Conservation (phyloP, 2,113 vertebrate species). For the Anser brachyrhynchus region DNA sequence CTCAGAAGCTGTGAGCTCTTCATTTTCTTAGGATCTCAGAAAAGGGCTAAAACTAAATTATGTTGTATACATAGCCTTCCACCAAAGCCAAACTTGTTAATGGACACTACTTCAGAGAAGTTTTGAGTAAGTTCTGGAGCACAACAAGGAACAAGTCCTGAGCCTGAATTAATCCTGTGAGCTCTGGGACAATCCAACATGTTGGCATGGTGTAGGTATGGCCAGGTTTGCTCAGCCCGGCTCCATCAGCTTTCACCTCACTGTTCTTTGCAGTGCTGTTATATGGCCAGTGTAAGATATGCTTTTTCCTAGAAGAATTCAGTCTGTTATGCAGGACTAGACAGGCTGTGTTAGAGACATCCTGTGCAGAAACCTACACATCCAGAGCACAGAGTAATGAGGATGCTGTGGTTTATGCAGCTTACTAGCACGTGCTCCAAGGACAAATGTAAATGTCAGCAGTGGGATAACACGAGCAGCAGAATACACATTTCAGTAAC, state of each 20-base stretch:
- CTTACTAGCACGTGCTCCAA: not conserved
- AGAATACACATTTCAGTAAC: not conserved
- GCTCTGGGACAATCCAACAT: not conserved
- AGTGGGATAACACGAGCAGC: not conserved
- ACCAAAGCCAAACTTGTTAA: fast-evolving
- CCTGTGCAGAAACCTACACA: not conserved
- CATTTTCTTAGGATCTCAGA: not conserved
- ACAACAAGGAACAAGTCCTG: not conserved
- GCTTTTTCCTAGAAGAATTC: not conserved
- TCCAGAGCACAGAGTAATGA: not conserved
- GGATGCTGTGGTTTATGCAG: not conserved
- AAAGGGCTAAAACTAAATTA: not conserved
- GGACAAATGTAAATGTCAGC: not conserved
- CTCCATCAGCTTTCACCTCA: not conserved
- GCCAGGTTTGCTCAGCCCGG: not conserved
- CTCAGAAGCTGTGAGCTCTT: not conserved
- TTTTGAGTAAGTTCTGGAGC: not conserved
- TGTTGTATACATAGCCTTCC: not conserved
- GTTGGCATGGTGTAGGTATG: not conserved
- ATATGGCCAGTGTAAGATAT: fast-evolving
- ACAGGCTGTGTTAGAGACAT: not conserved
- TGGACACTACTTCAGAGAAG: not conserved
- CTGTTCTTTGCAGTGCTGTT: not conserved
- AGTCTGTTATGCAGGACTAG: fast-evolving
- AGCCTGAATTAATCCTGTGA: not conserved